These are phyloP conservation scores for Papilio polyxenes DNA, from an alignment of 1,140 invertebrate genomes.

Conservation along the genomic window DNA sequence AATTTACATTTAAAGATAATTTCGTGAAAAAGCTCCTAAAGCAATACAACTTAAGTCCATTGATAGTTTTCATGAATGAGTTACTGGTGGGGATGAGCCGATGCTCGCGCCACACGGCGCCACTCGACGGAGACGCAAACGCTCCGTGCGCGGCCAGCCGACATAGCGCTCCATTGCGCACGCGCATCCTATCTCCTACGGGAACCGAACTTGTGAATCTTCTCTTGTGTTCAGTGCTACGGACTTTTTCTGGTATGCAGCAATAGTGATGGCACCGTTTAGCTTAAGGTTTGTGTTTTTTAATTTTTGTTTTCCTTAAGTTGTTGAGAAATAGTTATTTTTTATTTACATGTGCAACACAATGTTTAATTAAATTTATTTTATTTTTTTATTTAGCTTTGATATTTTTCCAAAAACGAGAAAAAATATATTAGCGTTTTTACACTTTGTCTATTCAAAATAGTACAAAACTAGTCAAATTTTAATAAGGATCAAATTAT, in stretches of 20 bases:
- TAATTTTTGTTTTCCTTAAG: neutral
- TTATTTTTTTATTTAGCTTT: neutral
- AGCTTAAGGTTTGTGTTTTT: slow-evolving; percentile 64
- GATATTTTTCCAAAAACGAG: neutral
- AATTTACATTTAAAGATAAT: neutral
- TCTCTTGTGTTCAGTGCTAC: slow-evolving; percentile 47
- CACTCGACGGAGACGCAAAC: neutral
- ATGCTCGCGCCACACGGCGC: slow-evolving; percentile 37
- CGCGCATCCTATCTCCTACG: slow-evolving; percentile 60
- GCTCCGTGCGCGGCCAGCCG: slow-evolving; percentile 54
- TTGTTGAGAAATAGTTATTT: neutral
- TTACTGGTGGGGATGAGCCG: slow-evolving; percentile 56
- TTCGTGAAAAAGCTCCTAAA: slow-evolving; percentile 50
- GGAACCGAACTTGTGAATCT: slow-evolving; percentile 60
- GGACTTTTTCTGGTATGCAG: slow-evolving; percentile 62
- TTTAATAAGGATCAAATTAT: too few species aligned
- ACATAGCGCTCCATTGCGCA: slow-evolving; percentile 59
- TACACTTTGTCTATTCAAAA: too few species aligned
- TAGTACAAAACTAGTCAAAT: too few species aligned
- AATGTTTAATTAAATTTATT: neutral
- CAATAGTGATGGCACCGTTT: slow-evolving; percentile 63
- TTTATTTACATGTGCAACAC: neutral
- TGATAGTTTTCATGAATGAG: slow-evolving; percentile 74
- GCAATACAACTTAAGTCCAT: slow-evolving; percentile 53
- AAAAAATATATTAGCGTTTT: too few species aligned